Base-by-base conservation (phyloP, 2,113 vertebrate genomes). In the Hippocampus barbouri region DNA sequence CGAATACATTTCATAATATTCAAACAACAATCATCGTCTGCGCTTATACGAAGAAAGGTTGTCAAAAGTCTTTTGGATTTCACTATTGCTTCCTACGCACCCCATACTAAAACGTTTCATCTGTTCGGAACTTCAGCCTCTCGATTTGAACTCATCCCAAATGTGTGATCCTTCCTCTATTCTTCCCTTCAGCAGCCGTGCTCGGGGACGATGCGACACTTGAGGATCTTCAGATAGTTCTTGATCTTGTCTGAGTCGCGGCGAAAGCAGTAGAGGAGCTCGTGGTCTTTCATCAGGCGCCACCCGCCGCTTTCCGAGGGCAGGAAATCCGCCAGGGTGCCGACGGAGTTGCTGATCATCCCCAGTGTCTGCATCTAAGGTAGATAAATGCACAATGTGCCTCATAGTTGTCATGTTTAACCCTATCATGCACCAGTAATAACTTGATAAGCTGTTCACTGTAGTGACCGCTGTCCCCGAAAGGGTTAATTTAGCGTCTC, bases 201-300 rank as follows among this genome's bases (percentile, higher is more conserved):
- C 40, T 91, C 89, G 4, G 93, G 92, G 61, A 93, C 81, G n/a
- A 91, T 92, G 51, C 92, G 91, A 82, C 93, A 94, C 83, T 94
- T 94, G 1, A 95, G 91, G 84, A 94, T 90, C 89, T 93, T 95
- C 82, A 95, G 82, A 89, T 93, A 95, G 88, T 92, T 94, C 90
- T 94, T 93, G 72, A 94, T 90, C 89, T 95, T 95, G 85, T 93
- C 93, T 30, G 94, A 93, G 77, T 95, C 93, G 73, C 94, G 88
- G 43, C 93, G 92, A 70, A 94, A 94, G 71, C 94, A 95, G 83
- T 91, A 92, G 56, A 95, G 92, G 51, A 95, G 92, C 67, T 93
- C 89, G 5, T 91, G 91, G 86, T 92, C 88, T 51, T 89, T 93
- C 92, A 93, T 93, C 70, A 74, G 76, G 51, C 78, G 88, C 86